Percentiles rank a stretch among this genome's conserved stretches.
Conservation (phyloP, 2,113 vertebrate species). For the Bubo scandiacus region DNA sequence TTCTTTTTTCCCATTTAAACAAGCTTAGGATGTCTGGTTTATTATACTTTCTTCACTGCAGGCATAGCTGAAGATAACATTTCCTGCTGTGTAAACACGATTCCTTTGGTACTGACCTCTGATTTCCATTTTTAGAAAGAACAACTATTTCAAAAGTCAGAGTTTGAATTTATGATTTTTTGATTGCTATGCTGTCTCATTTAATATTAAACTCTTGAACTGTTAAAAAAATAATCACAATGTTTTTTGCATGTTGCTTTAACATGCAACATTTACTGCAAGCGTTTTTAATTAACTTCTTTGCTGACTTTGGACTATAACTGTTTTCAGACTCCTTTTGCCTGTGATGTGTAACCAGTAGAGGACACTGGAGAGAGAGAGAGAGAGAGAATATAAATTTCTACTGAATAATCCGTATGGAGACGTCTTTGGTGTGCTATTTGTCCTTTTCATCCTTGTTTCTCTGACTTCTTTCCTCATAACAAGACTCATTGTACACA, state of each 20-base stretch:
- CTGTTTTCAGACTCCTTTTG: background rate
- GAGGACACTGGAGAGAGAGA: background rate
- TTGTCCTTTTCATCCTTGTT: background rate
- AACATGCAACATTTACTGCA: background rate
- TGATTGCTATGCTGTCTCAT: background rate
- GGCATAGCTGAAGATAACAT: background rate
- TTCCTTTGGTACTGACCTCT: background rate
- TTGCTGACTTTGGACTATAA: background rate
- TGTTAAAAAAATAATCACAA: background rate
- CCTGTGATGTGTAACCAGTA: background rate
- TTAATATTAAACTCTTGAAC: background rate
- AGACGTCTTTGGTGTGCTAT: background rate
- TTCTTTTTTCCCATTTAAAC: background rate
- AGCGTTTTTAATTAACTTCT: background rate
- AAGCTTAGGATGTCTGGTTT: conserved; percentile 18
- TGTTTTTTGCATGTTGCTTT: background rate
- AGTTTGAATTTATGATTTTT: background rate
- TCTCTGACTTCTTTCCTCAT: background rate
- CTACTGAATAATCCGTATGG: background rate
- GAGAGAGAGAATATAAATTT: background rate
- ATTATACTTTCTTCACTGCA: conserved; percentile 35
- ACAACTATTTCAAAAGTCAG: background rate
- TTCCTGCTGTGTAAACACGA: conserved; percentile 29
- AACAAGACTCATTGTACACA: background rate
- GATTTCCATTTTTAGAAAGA: background rate